Conservation (phyloP, 2,888 invertebrate species). For the Griposia aprilina region DNA sequence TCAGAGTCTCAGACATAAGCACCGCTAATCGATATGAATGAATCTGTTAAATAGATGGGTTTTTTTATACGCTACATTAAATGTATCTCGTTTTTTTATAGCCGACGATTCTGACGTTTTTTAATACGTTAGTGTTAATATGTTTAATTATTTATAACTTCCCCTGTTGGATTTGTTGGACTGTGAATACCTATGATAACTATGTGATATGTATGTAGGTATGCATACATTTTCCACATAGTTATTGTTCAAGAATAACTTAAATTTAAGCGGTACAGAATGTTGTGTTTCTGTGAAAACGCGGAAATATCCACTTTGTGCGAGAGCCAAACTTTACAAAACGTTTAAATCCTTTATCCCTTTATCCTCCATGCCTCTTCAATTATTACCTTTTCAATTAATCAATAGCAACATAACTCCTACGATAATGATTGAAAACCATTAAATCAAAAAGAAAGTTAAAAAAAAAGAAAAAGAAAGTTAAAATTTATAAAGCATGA, state of each 20-base stretch:
- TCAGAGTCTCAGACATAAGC: slow-evolving; percentile 60
- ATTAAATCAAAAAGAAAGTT: no score
- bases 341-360: neutral
- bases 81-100: slow-evolving; percentile 52
- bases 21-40: slow-evolving; percentile 66
- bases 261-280: slow-evolving; percentile 2
- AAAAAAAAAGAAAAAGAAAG: no score
- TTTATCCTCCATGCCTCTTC: neutral
- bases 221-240: slow-evolving; percentile 9
- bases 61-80: slow-evolving; percentile 41
- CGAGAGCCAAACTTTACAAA: slow-evolving; percentile 6
- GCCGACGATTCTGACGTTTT: slow-evolving; percentile 9
- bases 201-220: slow-evolving; percentile 15
- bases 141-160: slow-evolving; percentile 45
- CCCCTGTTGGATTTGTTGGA: slow-evolving; percentile 22
- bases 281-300: slow-evolving; percentile 23
- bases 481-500: no score
- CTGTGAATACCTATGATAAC: neutral
- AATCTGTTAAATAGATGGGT: slow-evolving; percentile 45
- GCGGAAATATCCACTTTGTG: neutral
- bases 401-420: no score
- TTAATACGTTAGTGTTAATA: slow-evolving; percentile 37
- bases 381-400: neutral
- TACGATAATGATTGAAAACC: neutral
- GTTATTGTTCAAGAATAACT: slow-evolving; percentile 28